Evolutionary conservation across 2,113 vertebrate genomes (phyloP), one percentile per base, ranked within the genome.

Genomic region (Prunella himalayana): DNA sequence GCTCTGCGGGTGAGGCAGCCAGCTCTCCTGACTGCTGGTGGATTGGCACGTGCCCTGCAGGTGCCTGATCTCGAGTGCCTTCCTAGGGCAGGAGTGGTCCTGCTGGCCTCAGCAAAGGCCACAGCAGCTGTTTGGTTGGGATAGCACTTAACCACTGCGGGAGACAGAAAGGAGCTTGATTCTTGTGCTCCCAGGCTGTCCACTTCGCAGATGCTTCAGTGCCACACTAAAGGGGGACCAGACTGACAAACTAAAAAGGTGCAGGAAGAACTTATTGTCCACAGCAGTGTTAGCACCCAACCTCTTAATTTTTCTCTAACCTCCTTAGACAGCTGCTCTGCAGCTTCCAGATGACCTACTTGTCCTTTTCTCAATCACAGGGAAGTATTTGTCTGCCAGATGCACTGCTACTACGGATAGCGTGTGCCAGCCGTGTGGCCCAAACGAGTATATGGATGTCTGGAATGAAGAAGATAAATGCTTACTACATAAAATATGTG

Each of bases 401-500:
- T 99, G 99, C 94, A 98, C 96, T 21, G 79, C 95, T 13, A 96
- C 91, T 49, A 91, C 97, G 3, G 96, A 98, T 9, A 99, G 98
- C 0, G 51, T 69, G 16, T 99, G 99, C 56, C 57, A 90, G 31
- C 97, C 97, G 0, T 99, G 99, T 83, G 97, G 95, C 50, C 86
- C 44, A 15, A 98, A 98, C 4, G 98, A 99, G 75, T 99, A 99
- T 87, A 98, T 99, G 97, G 98, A 99, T 9, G 96, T 97, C 91
- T 99, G 98, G 98, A 99, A 98, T 44, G 97, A 97, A 21, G 97
- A 99, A 65, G 95, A 82, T 7, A 98, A 96, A 59, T 99, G 99
- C 69, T 83, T 98, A 30, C 97, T 96, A 44, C 99, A 99, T 94
- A 99, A 98, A 97, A 98, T 98, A 80, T 99, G 99, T 50, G 99